phyloP scores from a whole-genome alignment of 2,113 vertebrate genomes.

The Urocitellus parryii region DNA sequence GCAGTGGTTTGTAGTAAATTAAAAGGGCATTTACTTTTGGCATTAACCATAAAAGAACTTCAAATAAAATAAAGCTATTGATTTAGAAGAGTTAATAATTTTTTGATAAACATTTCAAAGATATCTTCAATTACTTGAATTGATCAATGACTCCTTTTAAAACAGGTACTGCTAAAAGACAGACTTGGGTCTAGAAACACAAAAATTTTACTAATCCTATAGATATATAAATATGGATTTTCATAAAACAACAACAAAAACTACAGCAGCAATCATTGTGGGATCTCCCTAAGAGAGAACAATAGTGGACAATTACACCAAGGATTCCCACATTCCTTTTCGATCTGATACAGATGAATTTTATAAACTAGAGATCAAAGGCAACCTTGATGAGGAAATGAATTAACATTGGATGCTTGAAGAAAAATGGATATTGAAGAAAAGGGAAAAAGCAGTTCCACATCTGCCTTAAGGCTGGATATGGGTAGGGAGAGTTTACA shows the following conservation, averaged over 20 bases:
- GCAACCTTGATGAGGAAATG: background rate
- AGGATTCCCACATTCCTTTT: background rate
- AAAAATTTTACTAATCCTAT: background rate
- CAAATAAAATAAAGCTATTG: conserved; percentile 15
- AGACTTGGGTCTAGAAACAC: conserved; percentile 34
- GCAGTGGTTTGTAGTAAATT: conserved; percentile 45
- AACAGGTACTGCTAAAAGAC: background rate
- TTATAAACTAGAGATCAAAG: conserved; percentile 9
- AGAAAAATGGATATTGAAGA: background rate
- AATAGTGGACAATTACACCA: background rate
- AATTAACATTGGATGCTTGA: background rate
- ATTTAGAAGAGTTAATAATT: conserved; percentile 25
- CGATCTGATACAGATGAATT: background rate
- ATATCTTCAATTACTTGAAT: background rate
- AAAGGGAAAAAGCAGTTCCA: conserved; percentile 3
- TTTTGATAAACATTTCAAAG: conserved; percentile 2
- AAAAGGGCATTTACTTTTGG: conserved; percentile 23
- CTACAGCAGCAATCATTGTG: background rate
- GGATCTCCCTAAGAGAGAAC: background rate
- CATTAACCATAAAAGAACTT: background rate
- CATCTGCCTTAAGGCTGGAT: background rate
- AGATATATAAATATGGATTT: background rate
- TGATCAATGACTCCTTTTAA: conserved; percentile 40
- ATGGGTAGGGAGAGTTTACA: background rate
- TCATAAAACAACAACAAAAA: conserved; percentile 19